Base-by-base conservation (phyloP, 2,113 vertebrate species). In the Periophthalmus modestus region DNA sequence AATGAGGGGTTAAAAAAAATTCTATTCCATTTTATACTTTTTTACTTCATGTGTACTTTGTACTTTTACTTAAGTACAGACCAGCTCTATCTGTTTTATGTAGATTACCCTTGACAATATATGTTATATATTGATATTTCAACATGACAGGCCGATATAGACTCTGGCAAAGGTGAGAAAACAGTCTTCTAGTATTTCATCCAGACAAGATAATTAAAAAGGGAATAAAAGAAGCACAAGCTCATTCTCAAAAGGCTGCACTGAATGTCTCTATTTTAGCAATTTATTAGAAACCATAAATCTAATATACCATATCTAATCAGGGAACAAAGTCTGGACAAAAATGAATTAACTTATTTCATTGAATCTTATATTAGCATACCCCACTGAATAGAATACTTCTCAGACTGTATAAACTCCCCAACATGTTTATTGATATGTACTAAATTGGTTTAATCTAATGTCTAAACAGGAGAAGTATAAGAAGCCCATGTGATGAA, bases 401-500 rank as follows among this genome's bases (percentile, higher is more conserved):
- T 52, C 50, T 52, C 50, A 54, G 18, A 19, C n/a, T 55, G n/a
- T 55, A 59, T 24, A 19, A 14, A 59, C 57, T 59, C 57, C 24
- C 12, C 10, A 59, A 59, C 57, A 28, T 59, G 54, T 23, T 2
- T 62, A 62, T 18, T 62, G 59, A 62, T 43, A 43, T 34, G 28
- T 43, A 7, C n/a, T 52, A 57, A 80, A 73, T 69, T 21, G 39
- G 69, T 61, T 34, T 16, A 68, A 66, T 11, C 16, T 19, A 73
- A 68, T 70, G 52, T 28, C 74, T 68, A 69, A 52, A 43, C 24
- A 28, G 65, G 61, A 68, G 72, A 68, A 21, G 46, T 24, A 16
- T 62, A 71, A 58, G 46, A 16, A 21, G 36, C 23, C 50, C 69
- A 43, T 15, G 68, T 74, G 73, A 73, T 33, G 39, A 71, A 69